Evolutionary conservation across 1,140 invertebrate species (phyloP).

Genomic region (Nasonia longicornis): DNA sequence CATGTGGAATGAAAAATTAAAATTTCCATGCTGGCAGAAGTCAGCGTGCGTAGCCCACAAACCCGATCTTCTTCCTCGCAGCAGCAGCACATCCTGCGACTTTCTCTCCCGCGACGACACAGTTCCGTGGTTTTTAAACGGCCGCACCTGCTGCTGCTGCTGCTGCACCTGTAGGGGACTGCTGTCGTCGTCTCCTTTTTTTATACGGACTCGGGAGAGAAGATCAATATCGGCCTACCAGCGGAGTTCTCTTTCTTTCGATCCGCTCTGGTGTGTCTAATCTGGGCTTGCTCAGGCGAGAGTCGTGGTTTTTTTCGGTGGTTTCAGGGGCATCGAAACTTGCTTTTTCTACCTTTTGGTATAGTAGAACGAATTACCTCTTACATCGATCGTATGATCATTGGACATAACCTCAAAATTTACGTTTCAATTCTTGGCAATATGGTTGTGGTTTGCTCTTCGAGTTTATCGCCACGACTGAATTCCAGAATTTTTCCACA

Average conservation of each 20-base stretch:
- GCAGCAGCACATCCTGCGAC: neutral
- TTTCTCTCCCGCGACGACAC: slow-evolving; percentile 11
- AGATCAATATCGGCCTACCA: neutral
- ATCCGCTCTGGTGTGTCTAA: neutral
- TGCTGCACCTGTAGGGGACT: neutral
- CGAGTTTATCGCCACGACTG: no score
- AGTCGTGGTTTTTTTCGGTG: no score
- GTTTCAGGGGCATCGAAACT: no score
- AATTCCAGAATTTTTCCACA: no score
- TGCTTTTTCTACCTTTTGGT: neutral
- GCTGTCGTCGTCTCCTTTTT: neutral
- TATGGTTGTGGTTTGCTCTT: no score
- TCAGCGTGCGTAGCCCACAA: neutral
- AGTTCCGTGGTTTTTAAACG: slow-evolving; percentile 8
- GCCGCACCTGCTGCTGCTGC: neutral
- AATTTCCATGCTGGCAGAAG: neutral
- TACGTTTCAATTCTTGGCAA: no score
- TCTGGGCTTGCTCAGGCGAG: neutral
- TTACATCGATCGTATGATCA: no score
- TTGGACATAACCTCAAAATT: no score
- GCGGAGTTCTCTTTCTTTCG: neutral
- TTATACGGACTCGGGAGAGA: neutral
- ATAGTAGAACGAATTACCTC: no score
- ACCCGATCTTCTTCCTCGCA: neutral
- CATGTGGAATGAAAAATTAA: neutral